Evolutionary conservation across 2,888 invertebrate species (phyloP), one percentile per base, ranked within the genome.

Genomic region (Artemia sp.): DNA sequence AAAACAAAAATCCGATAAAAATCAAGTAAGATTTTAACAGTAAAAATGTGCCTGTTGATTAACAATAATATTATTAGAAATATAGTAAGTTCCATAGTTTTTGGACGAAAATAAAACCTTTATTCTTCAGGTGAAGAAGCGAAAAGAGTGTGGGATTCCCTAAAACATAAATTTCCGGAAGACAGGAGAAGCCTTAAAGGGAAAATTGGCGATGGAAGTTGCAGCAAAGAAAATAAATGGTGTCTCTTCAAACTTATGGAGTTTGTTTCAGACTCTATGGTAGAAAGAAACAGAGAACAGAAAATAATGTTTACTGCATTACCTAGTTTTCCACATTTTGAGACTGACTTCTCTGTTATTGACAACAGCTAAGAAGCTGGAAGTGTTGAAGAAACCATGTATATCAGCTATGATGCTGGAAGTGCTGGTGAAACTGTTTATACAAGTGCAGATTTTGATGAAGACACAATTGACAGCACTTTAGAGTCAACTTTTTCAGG

Each of bases 161-260:
- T 53, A 14, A 53, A 53, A 14, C 5, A 6, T 5, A 53, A 53
- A 14, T 53, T 53, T 53, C 5, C 5, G 14, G 58, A 53, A 53
- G 58, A 53, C 5, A 53, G 58, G 58, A 53, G 58, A 14, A 53
- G 58, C 14, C 14, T 14, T 5, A 53, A 53, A 53, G 6, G 58
- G 14, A 53, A 53, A 14, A 53, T 1, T 19, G 19, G 19, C 1
- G 19, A 19, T 19, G 19, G 19, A 19, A 19, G 19, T 19, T 19
- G 19, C 19, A 19, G 19, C 19, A 19, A 19, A n/a, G 14, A 58
- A 14, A 14, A 58, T 58, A 58, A 58, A 7, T 58, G 58, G 58
- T 12, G n/a, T 7, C 58, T 58, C 14, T 58, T n/a, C 58, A 58
- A 58, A 58, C 58, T 58, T n/a, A 58, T 58, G 58, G 58, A 58